Conservation (phyloP, 2,113 vertebrate genomes). For the Indri indri region DNA sequence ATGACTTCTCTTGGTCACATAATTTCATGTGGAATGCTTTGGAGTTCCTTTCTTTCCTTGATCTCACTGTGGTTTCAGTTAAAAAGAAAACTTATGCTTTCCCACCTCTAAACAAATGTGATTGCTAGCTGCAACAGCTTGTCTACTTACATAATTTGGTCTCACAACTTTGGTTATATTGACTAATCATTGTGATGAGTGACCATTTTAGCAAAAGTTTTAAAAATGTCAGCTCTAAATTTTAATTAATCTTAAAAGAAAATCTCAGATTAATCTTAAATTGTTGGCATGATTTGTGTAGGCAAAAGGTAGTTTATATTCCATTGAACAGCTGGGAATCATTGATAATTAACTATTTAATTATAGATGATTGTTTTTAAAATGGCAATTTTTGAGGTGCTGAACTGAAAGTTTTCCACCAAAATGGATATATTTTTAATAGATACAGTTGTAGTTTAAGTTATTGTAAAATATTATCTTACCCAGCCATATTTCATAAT, state of each 20-base stretch:
- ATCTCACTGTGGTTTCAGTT: slow-evolving; percentile 1
- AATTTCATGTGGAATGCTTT: not conserved
- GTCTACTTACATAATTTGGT: not conserved
- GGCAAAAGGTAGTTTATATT: not conserved
- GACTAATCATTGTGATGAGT: not conserved
- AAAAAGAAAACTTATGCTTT: not conserved
- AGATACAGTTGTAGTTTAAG: not conserved
- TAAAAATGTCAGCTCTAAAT: slow-evolving; percentile 15
- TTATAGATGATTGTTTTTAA: slow-evolving; percentile 33
- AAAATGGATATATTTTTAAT: slow-evolving; percentile 9
- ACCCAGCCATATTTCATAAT: slow-evolving; percentile 4
- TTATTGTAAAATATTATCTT: slow-evolving; percentile 13
- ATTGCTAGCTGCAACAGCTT: not conserved
- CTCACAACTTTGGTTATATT: slow-evolving; percentile 18
- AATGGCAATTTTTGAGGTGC: not conserved
- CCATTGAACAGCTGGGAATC: not conserved
- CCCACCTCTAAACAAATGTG: not conserved
- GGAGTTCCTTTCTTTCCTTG: slow-evolving; percentile 6
- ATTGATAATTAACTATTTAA: slow-evolving; percentile 35
- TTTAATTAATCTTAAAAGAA: slow-evolving; percentile 14
- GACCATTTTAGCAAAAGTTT: slow-evolving; percentile 1
- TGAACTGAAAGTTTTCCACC: not conserved
- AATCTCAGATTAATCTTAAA: slow-evolving; percentile 25
- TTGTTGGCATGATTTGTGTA: not conserved
- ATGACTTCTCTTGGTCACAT: not conserved